phyloP scores from a whole-genome alignment of 2,888 invertebrate species.

The Oligia strigilis region DNA sequence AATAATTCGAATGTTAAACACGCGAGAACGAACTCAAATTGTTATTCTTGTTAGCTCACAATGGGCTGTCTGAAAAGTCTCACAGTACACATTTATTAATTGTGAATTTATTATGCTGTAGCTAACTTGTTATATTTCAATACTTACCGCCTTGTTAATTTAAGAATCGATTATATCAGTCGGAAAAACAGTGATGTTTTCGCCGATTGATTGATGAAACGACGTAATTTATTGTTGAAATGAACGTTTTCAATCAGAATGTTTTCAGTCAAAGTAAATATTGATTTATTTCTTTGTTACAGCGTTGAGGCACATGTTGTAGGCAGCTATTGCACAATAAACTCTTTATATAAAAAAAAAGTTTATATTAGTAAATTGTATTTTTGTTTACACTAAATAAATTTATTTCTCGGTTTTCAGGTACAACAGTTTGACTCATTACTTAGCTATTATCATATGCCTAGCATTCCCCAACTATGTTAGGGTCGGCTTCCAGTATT shows the following conservation, averaged over 20 bases:
- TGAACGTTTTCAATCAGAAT: slow-evolving; percentile 33
- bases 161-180: slow-evolving; percentile 35
- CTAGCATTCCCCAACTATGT: not conserved
- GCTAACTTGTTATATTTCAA: slow-evolving; percentile 10
- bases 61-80: slow-evolving; percentile 36
- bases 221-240: slow-evolving; percentile 43
- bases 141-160: slow-evolving; percentile 30
- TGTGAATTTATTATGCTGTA: slow-evolving; percentile 35
- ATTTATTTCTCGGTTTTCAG: not conserved
- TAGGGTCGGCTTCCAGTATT: not conserved
- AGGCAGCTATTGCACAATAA: slow-evolving; percentile 25
- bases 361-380: not conserved
- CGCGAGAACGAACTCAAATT: slow-evolving; percentile 52
- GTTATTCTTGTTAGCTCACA: slow-evolving; percentile 53
- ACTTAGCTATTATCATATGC: not conserved
- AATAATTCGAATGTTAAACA: slow-evolving; percentile 61
- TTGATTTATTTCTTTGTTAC: slow-evolving; percentile 34
- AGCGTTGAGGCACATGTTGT: not conserved
- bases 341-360: not conserved
- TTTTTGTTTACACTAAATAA: not conserved
- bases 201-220: slow-evolving; percentile 24
- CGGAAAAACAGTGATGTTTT: slow-evolving; percentile 19
- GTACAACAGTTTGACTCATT: not conserved
- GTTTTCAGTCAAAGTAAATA: slow-evolving; percentile 14
- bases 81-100: slow-evolving; percentile 48